Evolutionary conservation across 2,797 vertebrate species (phyloP).

Genomic region (Sus cebifrons): DNA sequence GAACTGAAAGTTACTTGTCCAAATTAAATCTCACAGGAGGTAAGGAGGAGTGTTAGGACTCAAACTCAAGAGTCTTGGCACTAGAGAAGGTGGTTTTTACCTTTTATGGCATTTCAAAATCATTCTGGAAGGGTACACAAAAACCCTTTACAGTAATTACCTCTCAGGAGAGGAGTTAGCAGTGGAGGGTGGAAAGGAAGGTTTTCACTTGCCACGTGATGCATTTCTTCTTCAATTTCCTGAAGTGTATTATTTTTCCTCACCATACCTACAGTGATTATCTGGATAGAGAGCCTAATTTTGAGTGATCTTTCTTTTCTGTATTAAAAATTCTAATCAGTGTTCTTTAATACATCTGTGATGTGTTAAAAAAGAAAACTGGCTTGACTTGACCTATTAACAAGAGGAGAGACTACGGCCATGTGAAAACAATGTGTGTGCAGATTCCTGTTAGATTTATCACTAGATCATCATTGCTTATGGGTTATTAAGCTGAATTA

Average conservation of each 20-base stretch:
- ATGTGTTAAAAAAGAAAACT: constrained; percentile 35
- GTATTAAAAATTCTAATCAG: constrained; percentile 36
- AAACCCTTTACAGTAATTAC: background rate
- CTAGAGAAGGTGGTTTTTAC: background rate
- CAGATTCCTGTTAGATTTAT: constrained; percentile 51
- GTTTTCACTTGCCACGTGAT: background rate
- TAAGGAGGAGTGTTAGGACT: background rate
- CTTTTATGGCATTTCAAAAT: constrained; percentile 25
- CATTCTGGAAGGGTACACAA: background rate
- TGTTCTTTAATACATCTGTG: constrained; percentile 12
- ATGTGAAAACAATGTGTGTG: background rate
- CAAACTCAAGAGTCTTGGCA: background rate
- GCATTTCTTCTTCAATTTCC: constrained; percentile 43
- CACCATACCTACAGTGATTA: background rate
- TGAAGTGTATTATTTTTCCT: background rate
- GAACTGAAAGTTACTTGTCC: background rate
- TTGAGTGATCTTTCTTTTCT: constrained; percentile 32
- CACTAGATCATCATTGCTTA: background rate
- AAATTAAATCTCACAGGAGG: constrained; percentile 56
- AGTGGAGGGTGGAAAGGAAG: background rate
- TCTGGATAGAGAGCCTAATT: background rate
- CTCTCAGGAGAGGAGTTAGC: background rate
- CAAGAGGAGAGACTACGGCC: background rate
- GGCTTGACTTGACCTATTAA: background rate
- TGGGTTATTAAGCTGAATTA: constrained; percentile 62